Evolutionary conservation across 1,140 invertebrate species (phyloP).

Genomic region (Heliconius hewitsoni): DNA sequence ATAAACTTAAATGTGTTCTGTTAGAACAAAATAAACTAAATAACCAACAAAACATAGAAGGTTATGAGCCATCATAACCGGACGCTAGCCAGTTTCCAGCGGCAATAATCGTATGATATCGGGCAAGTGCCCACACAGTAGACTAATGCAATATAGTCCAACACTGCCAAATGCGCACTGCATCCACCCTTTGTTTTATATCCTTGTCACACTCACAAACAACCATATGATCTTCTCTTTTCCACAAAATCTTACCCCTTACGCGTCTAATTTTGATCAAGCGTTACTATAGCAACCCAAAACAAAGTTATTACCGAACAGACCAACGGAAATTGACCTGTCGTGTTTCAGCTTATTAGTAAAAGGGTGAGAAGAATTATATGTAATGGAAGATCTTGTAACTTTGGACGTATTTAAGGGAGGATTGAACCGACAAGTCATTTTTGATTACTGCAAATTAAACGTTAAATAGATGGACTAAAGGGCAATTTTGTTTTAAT

Average conservation of each 20-base stretch:
- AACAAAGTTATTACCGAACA: slow-evolving; percentile 49
- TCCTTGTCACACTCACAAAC: slow-evolving; percentile 46
- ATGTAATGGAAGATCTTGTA: slow-evolving; percentile 46
- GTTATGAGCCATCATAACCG: slow-evolving; percentile 17
- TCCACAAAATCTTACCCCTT: slow-evolving; percentile 47
- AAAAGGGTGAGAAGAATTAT: background rate
- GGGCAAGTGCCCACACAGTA: slow-evolving; percentile 41
- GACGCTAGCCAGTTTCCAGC: slow-evolving; percentile 30
- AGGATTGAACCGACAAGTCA: slow-evolving; percentile 37
- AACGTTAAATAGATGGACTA: slow-evolving; percentile 58
- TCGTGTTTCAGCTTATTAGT: slow-evolving; percentile 21
- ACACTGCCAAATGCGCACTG: slow-evolving; percentile 59
- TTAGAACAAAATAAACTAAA: background rate
- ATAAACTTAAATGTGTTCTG: background rate
- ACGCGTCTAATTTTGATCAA: slow-evolving; percentile 59
- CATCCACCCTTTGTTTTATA: slow-evolving; percentile 47
- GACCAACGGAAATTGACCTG: slow-evolving; percentile 56
- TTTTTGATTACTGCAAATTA: slow-evolving; percentile 54
- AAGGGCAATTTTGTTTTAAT: slow-evolving; percentile 62
- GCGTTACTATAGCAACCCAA: slow-evolving; percentile 66
- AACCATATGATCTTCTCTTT: slow-evolving; percentile 42
- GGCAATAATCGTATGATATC: slow-evolving; percentile 28
- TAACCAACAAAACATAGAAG: slow-evolving; percentile 18
- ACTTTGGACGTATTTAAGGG: slow-evolving; percentile 42
- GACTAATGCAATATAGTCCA: slow-evolving; percentile 72